Evolutionary conservation across 2,797 vertebrate genomes (phyloP).

Genomic region (Nannoperca obscura): DNA sequence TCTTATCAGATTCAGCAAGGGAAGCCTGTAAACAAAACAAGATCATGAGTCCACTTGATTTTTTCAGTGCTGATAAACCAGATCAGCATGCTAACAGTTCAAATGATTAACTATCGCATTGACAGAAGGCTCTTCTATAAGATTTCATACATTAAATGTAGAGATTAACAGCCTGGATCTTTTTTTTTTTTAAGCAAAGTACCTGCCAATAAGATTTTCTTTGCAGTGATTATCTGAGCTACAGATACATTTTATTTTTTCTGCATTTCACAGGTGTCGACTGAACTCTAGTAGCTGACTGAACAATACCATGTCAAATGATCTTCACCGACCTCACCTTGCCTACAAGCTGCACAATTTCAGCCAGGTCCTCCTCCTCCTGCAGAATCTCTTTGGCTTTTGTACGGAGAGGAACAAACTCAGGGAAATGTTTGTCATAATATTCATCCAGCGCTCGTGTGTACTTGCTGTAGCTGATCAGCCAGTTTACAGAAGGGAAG

Average conservation of each 20-base stretch:
- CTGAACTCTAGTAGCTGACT: background rate
- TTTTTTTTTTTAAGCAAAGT: too few species aligned
- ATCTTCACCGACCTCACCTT: conserved; percentile 85
- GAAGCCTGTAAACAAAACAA: conserved; percentile 88
- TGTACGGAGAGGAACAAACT: conserved; percentile 97
- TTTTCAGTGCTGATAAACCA: conserved; percentile 2
- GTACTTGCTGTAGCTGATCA: conserved; percentile 99
- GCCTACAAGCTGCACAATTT: conserved; percentile 98
- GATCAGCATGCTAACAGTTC: background rate
- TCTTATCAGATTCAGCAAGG: conserved; percentile 97
- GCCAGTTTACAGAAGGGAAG: conserved; percentile 98
- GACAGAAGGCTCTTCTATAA: background rate
- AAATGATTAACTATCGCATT: background rate
- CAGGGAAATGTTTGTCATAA: conserved; percentile 97
- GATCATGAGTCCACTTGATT: background rate
- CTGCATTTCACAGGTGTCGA: background rate
- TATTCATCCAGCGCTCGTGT: conserved; percentile 95
- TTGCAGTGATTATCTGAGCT: background rate
- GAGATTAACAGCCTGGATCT: too few species aligned
- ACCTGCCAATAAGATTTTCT: background rate
- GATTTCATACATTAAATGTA: conserved; percentile 10
- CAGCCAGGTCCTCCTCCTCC: conserved; percentile 98
- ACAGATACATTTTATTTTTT: background rate
- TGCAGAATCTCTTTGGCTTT: conserved; percentile 99
- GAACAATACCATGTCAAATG: background rate